A percentile compares a stretch with the other conserved stretches of the same genome.
phyloP scores from a whole-genome alignment of 2,113 vertebrate species.

The Neogale vison region DNA sequence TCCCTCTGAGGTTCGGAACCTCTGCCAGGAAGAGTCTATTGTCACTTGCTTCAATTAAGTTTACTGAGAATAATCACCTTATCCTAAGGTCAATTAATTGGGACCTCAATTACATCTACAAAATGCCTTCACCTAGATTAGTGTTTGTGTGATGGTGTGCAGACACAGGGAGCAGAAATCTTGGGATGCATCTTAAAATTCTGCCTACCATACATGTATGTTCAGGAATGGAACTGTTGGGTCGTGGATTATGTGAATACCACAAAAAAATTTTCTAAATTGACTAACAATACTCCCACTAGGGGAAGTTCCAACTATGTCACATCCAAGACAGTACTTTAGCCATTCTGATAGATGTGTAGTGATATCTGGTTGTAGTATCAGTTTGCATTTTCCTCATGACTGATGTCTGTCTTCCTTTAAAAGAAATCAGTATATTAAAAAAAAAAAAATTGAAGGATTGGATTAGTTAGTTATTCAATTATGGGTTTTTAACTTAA shows the following conservation, averaged over 20 bases:
- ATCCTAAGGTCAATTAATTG: background rate
- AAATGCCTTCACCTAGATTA: background rate
- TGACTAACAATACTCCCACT: background rate
- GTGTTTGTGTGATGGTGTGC: background rate
- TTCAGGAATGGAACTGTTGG: background rate
- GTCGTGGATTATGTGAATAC: background rate
- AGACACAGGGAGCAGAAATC: background rate
- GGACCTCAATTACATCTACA: background rate
- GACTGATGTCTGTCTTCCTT: background rate
- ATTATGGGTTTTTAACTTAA: background rate
- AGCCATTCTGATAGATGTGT: background rate
- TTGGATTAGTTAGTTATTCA: background rate
- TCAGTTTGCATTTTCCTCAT: background rate
- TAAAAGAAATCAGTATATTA: background rate
- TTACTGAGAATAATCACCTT: background rate
- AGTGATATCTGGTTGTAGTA: background rate
- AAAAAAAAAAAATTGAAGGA: background rate
- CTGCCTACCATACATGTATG: background rate
- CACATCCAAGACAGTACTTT: background rate
- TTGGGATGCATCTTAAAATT: background rate
- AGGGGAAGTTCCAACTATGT: background rate
- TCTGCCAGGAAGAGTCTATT: background rate
- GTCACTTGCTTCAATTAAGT: background rate
- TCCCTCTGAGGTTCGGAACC: background rate
- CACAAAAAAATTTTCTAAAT: background rate